A percentile compares a stretch with the other conserved stretches of the same genome.
phyloP scores from a whole-genome alignment of 2,888 invertebrate genomes.

The Anthophora plumipes region DNA sequence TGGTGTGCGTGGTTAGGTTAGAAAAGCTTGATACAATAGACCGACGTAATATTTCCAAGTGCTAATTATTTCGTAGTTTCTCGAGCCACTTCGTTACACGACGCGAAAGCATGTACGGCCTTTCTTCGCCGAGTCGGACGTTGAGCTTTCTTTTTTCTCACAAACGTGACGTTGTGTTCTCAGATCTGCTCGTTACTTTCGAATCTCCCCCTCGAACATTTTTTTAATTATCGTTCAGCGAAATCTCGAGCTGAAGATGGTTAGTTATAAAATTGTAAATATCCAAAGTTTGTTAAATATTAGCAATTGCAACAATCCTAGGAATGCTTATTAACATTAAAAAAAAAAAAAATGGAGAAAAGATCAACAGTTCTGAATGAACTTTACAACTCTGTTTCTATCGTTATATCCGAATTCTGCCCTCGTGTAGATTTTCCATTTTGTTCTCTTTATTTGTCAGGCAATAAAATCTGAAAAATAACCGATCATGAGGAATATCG shows the following conservation, averaged over 20 bases:
- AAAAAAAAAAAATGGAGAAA: background rate
- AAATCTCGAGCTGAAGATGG: background rate
- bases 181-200: slow-evolving; percentile 20
- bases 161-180: background rate
- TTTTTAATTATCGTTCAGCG: background rate
- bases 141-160: slow-evolving; percentile 5
- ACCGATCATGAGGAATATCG: background rate
- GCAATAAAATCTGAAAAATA: background rate
- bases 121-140: background rate
- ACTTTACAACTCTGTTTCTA: background rate
- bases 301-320: background rate
- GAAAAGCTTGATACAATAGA: background rate
- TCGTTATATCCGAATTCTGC: slow-evolving; percentile 7
- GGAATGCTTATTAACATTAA: slow-evolving; percentile 15
- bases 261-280: slow-evolving; percentile 18
- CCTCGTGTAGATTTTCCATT: background rate
- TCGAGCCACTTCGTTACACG: background rate
- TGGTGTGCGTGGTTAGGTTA: too few species aligned
- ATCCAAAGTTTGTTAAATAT: background rate
- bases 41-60: background rate
- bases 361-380: slow-evolving; percentile 14
- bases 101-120: background rate
- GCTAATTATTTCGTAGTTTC: slow-evolving; percentile 22
- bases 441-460: background rate
- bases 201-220: background rate